Conservation (phyloP, 1,140 invertebrate species). For the Brevipalpus yothersi region DNA sequence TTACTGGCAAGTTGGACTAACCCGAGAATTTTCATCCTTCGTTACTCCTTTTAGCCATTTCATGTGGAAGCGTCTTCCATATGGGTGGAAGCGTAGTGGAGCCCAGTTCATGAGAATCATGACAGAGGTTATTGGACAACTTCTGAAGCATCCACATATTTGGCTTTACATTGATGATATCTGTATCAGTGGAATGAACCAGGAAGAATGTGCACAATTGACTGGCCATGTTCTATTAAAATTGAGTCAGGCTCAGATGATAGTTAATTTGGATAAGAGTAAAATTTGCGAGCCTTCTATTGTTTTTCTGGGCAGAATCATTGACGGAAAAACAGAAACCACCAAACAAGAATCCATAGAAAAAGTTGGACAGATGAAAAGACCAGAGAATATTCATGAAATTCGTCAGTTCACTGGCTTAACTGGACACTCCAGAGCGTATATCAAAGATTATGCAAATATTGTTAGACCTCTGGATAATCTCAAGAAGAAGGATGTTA, state of each 20-base stretch:
- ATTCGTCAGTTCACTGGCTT: not conserved
- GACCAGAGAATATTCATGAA: not conserved
- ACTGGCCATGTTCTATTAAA: not conserved
- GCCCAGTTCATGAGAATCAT: not conserved
- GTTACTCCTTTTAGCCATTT: not conserved
- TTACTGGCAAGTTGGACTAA: not conserved
- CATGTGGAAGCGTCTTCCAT: not conserved
- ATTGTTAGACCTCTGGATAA: constrained; percentile 10
- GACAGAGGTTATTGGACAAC: not conserved
- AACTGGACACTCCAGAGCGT: constrained; percentile 6
- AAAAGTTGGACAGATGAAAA: not conserved
- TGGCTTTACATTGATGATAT: not conserved
- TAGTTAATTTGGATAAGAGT: not conserved
- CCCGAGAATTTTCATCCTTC: constrained; percentile 1
- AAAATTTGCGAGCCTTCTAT: not conserved
- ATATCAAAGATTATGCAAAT: constrained; percentile 15
- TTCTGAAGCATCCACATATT: not conserved
- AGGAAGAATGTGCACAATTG: not conserved
- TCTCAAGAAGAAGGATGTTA: not conserved
- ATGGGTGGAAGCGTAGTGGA: not conserved
- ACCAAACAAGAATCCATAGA: not conserved
- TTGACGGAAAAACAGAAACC: not conserved
- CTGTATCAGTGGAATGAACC: not conserved
- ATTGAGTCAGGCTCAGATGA: not conserved
- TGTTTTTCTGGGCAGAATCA: not conserved